Evolutionary conservation across 2,888 invertebrate species (phyloP).

Genomic region (Papilio protenor): DNA sequence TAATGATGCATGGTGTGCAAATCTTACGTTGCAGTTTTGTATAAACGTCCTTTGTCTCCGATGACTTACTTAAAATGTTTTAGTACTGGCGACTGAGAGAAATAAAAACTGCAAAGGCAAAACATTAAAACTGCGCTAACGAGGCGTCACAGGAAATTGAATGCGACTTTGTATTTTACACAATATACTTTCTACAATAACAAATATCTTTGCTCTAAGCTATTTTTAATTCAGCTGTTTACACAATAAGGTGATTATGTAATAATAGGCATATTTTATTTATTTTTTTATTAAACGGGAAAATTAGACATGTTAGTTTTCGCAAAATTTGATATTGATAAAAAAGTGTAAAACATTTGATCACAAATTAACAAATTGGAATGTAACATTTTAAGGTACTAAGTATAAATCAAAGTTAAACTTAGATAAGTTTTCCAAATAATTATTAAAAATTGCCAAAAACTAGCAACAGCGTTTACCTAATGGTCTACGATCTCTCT

Average conservation of each 20-base stretch:
- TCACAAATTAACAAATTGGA: no score
- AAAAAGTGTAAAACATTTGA: no score
- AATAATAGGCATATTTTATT: no score
- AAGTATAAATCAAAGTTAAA: no score
- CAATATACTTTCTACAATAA: neutral
- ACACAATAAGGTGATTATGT: neutral
- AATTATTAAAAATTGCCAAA: no score
- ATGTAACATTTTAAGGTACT: no score
- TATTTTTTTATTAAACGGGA: no score
- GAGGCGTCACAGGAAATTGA: constrained; percentile 38
- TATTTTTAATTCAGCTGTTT: neutral
- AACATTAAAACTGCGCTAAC: constrained; percentile 33
- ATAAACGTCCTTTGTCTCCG: constrained; percentile 32
- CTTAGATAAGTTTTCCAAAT: no score
- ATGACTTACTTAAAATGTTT: constrained; percentile 27
- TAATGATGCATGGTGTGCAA: constrained; percentile 38
- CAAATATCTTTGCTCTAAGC: neutral
- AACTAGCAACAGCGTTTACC: no score
- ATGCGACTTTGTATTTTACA: constrained; percentile 33
- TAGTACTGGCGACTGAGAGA: constrained; percentile 18
- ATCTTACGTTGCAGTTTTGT: constrained; percentile 36
- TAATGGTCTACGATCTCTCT: no score
- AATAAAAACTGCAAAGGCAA: constrained; percentile 17
- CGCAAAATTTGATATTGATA: no score
- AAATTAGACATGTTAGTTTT: no score